These are phyloP conservation scores for Troilus luridus DNA, from an alignment of 2,888 invertebrate species.

Conservation along the genomic window DNA sequence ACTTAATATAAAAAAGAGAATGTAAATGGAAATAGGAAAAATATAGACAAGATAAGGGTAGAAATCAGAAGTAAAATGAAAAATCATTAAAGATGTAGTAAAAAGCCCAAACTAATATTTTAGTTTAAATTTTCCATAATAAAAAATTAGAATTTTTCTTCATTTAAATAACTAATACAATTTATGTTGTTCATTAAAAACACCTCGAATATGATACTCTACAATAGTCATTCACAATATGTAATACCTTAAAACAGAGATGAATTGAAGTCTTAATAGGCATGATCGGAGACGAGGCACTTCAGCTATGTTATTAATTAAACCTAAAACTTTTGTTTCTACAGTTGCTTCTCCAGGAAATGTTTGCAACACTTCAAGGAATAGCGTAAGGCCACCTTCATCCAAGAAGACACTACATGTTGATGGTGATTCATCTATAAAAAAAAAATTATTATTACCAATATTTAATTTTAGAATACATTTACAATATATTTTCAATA, in stretches of 20 bases:
- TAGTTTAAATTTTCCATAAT: not conserved
- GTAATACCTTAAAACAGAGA: constrained; percentile 71
- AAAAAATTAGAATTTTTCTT: not conserved
- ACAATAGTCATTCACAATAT: not conserved
- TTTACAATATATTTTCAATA: constrained; percentile 26
- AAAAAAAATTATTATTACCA: not conserved
- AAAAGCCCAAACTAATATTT: not conserved
- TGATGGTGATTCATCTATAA: constrained; percentile 78
- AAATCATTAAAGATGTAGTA: too few relatives aligned
- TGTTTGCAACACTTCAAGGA: constrained; percentile 76
- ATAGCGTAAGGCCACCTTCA: constrained; percentile 78
- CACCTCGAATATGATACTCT: not conserved
- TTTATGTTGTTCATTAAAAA: not conserved
- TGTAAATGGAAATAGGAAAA: too few relatives aligned
- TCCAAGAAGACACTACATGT: constrained; percentile 80
- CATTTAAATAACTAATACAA: not conserved
- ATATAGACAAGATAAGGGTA: too few relatives aligned
- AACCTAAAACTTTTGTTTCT: constrained; percentile 82
- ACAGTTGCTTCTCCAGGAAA: constrained; percentile 77
- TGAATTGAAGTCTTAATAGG: constrained; percentile 73
- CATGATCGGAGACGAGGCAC: constrained; percentile 73
- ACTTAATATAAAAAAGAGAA: too few relatives aligned
- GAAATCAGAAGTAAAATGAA: too few relatives aligned
- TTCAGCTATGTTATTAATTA: constrained; percentile 84
- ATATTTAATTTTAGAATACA: not conserved